Conservation (phyloP, 2,113 vertebrate genomes). For the Cheirogaleus medius region DNA sequence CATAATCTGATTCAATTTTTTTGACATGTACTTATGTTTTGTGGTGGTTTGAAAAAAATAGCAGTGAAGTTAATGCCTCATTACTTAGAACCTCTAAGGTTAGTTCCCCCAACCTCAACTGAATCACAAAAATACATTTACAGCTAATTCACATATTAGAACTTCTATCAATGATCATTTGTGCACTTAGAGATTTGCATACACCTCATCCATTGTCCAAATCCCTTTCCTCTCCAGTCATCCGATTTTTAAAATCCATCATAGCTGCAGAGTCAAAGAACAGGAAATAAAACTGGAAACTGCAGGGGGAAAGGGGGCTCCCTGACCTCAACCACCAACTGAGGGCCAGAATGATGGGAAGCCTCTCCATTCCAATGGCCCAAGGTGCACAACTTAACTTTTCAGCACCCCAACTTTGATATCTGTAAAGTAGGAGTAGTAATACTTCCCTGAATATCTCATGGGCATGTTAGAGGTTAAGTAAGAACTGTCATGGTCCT, state of each 20-base stretch:
- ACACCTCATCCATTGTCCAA: not conserved
- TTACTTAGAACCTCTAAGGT: constrained; percentile 82
- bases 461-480: not conserved
- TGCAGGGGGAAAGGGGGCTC: not conserved
- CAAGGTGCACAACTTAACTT: not conserved
- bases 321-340: not conserved
- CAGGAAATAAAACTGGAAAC: not conserved
- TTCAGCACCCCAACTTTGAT: not conserved
- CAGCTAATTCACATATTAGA: constrained; percentile 79
- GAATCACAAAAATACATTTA: constrained; percentile 81
- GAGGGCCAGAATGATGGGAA: not conserved
- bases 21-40: constrained; percentile 80
- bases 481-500: not conserved
- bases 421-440: not conserved
- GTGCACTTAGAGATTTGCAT: constrained; percentile 61
- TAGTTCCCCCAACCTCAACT: constrained; percentile 79
- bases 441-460: not conserved
- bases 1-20: constrained; percentile 80
- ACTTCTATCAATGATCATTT: constrained; percentile 76
- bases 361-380: not conserved
- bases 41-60: constrained; percentile 80
- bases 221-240: not conserved
- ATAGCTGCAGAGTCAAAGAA: not conserved
- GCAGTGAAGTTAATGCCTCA: constrained; percentile 80
- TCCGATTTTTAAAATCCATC: not conserved